Base-by-base conservation (phyloP, 2,797 vertebrate genomes). In the Esox lucius region DNA sequence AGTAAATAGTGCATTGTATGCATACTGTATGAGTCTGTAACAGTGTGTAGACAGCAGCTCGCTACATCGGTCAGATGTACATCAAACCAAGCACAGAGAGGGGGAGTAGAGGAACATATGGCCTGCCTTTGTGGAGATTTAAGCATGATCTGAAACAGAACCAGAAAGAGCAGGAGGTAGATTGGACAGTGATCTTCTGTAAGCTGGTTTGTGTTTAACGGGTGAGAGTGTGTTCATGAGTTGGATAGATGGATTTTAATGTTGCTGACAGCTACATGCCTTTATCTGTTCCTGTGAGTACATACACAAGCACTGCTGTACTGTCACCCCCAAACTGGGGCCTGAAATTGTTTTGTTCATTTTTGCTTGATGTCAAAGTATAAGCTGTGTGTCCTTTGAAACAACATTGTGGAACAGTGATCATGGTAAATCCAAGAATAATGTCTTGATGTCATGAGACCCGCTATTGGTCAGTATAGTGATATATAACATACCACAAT, bases 91-190 rank as follows among this genome's bases (percentile, higher is more conserved):
- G 35, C 35, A 39, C 39, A 39, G 35, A 39, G 35, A 3, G 35
- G 35, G 35, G 7, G 35, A 39, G 7, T 39, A 39, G 35, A 39
- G 35, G 35, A 76, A 72, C 72, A 73, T 49, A 79, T 19, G 64
- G 49, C 9, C 46, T 31, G 28, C 73, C 74, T 48, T 53, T 51
- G 74, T 68, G 75, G 80, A 81, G 77, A 83, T 83, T 85, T 82
- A 72, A 62, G 71, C 71, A 68, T 22, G 0, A 65, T 28, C 77
- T 78, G 72, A 2, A 28, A 19, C 51, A 24, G 31, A 61, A 61
- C 31, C 53, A 9, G 4, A 28, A 11, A 39, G 28, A 11, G 19
- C 19, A 35, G 4, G 42, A 42, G 71, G 4, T 9, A 53, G 68
- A 78, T 68, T 76, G 73, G 76, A 66, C 59, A 8, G 39, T 68